phyloP scores from a whole-genome alignment of 2,888 invertebrate genomes.

The Neria commutata region DNA sequence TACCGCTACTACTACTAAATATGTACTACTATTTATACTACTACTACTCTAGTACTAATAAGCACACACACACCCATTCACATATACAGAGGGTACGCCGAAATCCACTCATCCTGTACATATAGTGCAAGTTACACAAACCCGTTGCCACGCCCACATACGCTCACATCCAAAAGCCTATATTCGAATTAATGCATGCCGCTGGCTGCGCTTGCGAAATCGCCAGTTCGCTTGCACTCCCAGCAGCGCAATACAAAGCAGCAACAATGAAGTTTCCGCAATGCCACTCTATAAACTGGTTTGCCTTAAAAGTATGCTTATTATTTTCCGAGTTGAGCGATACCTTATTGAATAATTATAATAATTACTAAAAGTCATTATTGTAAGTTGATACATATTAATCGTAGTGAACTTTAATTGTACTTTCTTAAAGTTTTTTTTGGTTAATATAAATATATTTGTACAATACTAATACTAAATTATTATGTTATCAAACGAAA shows the following conservation, averaged over 20 bases:
- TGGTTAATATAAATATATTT: constrained; percentile 45
- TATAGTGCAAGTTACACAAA: constrained; percentile 27
- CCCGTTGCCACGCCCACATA: constrained; percentile 25
- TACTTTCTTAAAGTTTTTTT: constrained; percentile 43
- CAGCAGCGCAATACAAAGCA: constrained; percentile 16
- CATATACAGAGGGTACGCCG: too few species aligned
- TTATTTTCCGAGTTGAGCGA: constrained; percentile 45
- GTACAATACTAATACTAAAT: constrained; percentile 60
- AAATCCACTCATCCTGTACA: constrained; percentile 9
- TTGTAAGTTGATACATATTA: constrained; percentile 55
- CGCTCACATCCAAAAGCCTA: constrained; percentile 36
- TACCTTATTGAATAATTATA: constrained; percentile 50
- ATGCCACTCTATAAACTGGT: constrained; percentile 23
- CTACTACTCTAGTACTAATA: constrained; percentile 47
- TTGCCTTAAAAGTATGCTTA: constrained; percentile 13
- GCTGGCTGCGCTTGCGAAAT: constrained; percentile 45
- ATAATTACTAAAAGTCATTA: constrained; percentile 60
- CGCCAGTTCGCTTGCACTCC: constrained; percentile 55
- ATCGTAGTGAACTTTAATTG: constrained; percentile 44
- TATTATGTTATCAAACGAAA: constrained; percentile 55
- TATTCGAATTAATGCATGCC: constrained; percentile 47
- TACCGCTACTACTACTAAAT: constrained; percentile 6
- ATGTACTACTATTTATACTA: constrained; percentile 39
- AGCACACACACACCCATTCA: background rate
- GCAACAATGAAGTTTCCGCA: constrained; percentile 25